Percentiles rank a stretch among this genome's conserved stretches.
phyloP scores from a whole-genome alignment of 2,888 invertebrate species.

The Spodoptera picta region DNA sequence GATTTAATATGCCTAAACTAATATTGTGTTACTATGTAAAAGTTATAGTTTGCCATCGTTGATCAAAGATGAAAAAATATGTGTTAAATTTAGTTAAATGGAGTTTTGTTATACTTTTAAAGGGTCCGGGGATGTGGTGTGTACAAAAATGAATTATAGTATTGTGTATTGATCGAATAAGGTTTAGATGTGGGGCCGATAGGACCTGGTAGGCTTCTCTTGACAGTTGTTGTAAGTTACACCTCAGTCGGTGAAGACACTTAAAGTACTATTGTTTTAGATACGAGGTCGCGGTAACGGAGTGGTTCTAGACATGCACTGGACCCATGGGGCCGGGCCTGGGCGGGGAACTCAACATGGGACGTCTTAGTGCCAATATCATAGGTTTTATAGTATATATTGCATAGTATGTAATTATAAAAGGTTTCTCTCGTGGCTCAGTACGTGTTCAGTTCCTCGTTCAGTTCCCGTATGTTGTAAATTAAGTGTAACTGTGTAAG shows the following conservation, averaged over 20 bases:
- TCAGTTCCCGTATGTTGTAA: slow-evolving; percentile 35
- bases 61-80: slow-evolving; percentile 83
- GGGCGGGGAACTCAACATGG: slow-evolving; percentile 27
- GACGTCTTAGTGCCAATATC: slow-evolving; percentile 45
- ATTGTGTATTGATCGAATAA: slow-evolving; percentile 84
- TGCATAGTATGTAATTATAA: slow-evolving; percentile 50
- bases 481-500: slow-evolving; percentile 35
- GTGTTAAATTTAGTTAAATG: slow-evolving; percentile 85
- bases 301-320: slow-evolving; percentile 62
- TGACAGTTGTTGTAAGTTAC: slow-evolving; percentile 83
- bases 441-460: slow-evolving; percentile 33
- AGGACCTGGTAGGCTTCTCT: slow-evolving; percentile 77
- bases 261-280: slow-evolving; percentile 88
- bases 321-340: slow-evolving; percentile 52
- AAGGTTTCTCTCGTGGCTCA: slow-evolving; percentile 44
- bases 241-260: slow-evolving; percentile 83
- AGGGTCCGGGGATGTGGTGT: slow-evolving; percentile 73
- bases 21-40: slow-evolving; percentile 85
- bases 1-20: slow-evolving; percentile 78
- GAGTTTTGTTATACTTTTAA: slow-evolving; percentile 86
- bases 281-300: slow-evolving; percentile 60
- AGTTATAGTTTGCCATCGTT: slow-evolving; percentile 88
- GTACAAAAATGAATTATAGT: slow-evolving; percentile 86
- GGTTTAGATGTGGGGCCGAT: slow-evolving; percentile 75
- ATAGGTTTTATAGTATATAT: slow-evolving; percentile 51